phyloP scores from a whole-genome alignment of 2,797 vertebrate species.

The Anguilla pacifica region DNA sequence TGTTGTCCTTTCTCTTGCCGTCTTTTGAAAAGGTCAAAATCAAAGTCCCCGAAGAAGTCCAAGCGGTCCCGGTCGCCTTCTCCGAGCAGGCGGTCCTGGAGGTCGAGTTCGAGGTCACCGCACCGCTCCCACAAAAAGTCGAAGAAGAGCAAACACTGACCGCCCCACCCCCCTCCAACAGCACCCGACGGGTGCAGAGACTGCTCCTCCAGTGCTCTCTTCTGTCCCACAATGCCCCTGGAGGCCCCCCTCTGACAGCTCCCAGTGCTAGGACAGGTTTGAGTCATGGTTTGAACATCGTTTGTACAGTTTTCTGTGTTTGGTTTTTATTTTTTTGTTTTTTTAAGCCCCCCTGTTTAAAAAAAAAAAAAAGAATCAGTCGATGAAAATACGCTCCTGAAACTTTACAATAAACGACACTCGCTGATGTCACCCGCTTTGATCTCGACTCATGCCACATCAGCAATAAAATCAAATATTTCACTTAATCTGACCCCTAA shows the following conservation, averaged over 20 bases:
- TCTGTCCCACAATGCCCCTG: constrained; percentile 48
- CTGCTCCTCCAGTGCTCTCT: constrained; percentile 35
- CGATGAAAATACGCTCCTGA: constrained; percentile 59
- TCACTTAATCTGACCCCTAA: not conserved
- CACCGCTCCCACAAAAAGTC: constrained; percentile 78
- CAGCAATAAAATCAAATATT: not conserved
- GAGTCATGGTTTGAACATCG: constrained; percentile 64
- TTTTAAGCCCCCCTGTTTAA: constrained; percentile 64
- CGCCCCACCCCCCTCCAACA: constrained; percentile 24
- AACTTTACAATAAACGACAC: constrained; percentile 69
- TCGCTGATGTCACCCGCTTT: constrained; percentile 46
- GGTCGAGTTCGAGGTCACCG: constrained; percentile 72
- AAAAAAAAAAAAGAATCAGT: constrained; percentile 38
- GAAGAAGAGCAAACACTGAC: constrained; percentile 81
- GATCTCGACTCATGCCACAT: not conserved
- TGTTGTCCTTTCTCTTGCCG: constrained; percentile 4
- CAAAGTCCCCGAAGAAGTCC: constrained; percentile 71
- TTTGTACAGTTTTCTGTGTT: constrained; percentile 68
- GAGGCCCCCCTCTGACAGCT: constrained; percentile 42
- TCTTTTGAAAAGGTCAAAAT: constrained; percentile 56
- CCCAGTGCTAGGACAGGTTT: constrained; percentile 46
- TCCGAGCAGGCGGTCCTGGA: constrained; percentile 61
- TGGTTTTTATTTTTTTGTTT: constrained; percentile 64
- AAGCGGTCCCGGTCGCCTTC: constrained; percentile 75
- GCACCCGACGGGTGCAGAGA: constrained; percentile 36